These are phyloP conservation scores for Parnassius glacialis DNA, from an alignment of 2,888 invertebrate genomes.

Conservation along the genomic window DNA sequence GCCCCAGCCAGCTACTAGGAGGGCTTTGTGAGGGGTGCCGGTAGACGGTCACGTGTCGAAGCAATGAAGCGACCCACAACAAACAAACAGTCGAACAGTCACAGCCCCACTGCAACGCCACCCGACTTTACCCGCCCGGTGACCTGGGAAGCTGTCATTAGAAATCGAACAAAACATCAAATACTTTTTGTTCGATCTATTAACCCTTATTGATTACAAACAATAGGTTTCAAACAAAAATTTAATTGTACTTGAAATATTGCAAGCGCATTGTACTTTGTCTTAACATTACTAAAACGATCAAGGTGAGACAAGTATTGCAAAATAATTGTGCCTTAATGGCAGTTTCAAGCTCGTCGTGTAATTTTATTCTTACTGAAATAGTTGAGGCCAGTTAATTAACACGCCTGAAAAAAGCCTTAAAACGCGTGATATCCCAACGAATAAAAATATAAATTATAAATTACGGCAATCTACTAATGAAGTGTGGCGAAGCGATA, in stretches of 20 bases:
- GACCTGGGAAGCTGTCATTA: conserved; percentile 14
- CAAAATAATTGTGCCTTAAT: too few species aligned
- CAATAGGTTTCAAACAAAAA: not conserved
- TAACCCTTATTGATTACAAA: conserved; percentile 19
- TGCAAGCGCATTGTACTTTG: not conserved
- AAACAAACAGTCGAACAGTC: conserved; percentile 33
- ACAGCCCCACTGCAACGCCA: conserved; percentile 2
- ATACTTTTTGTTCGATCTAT: conserved; percentile 11
- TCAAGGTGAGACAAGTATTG: too few species aligned
- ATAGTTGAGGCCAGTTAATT: too few species aligned
- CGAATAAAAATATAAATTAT: not conserved
- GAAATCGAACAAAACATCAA: conserved; percentile 11
- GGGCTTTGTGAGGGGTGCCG: conserved; percentile 27
- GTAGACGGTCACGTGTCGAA: conserved; percentile 53
- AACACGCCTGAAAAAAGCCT: too few species aligned
- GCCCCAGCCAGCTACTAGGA: not conserved
- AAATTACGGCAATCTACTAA: not conserved
- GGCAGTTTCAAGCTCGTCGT: too few species aligned
- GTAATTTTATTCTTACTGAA: too few species aligned
- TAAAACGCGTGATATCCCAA: too few species aligned
- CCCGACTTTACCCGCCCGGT: not conserved
- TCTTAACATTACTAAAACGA: too few species aligned
- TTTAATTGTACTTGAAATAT: not conserved
- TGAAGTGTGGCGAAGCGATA: not conserved
- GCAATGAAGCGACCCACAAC: conserved; percentile 57